Conservation (phyloP, 1,140 invertebrate species). For the Drosophila lowei region DNA sequence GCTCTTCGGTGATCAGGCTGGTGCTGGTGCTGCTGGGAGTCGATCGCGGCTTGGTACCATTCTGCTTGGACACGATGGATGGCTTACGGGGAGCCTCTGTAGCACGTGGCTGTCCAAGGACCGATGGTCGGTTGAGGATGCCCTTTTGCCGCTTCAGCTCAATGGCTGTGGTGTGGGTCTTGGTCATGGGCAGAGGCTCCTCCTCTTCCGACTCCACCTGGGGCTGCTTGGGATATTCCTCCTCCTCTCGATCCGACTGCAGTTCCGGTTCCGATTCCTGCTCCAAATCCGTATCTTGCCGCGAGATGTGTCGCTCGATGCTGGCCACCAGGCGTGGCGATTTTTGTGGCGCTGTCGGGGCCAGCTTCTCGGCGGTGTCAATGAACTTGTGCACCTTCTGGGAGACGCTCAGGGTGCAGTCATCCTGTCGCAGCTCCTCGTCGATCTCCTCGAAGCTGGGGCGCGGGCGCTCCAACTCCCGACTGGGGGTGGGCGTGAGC, state of each 20-base stretch:
- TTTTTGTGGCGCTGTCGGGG: slow-evolving; percentile 69
- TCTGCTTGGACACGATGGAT: background rate
- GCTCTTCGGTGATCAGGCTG: slow-evolving; percentile 56
- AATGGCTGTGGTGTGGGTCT: slow-evolving; percentile 65
- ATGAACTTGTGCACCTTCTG: slow-evolving; percentile 86
- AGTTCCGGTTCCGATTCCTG: slow-evolving; percentile 35
- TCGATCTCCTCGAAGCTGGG: slow-evolving; percentile 84
- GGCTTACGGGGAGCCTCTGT: slow-evolving; percentile 29
- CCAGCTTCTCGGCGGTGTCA: slow-evolving; percentile 85
- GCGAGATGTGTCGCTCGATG: slow-evolving; percentile 83
- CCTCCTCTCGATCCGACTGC: slow-evolving; percentile 47
- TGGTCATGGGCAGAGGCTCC: slow-evolving; percentile 66
- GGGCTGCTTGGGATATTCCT: slow-evolving; percentile 12
- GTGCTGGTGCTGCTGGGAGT: slow-evolving; percentile 19
- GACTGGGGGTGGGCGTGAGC: slow-evolving; percentile 67
- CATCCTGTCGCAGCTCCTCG: slow-evolving; percentile 84
- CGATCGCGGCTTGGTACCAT: slow-evolving; percentile 17
- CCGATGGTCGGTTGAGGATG: slow-evolving; percentile 84
- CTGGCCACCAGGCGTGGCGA: slow-evolving; percentile 82
- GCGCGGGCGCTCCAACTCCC: slow-evolving; percentile 84
- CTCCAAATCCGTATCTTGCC: slow-evolving; percentile 54
- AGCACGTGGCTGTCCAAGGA: slow-evolving; percentile 55
- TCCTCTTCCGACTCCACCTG: slow-evolving; percentile 22
- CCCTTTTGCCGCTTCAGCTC: slow-evolving; percentile 83
- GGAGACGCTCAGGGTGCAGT: slow-evolving; percentile 85